Evolutionary conservation across 2,797 vertebrate genomes (phyloP).

Genomic region (Onychomys torridus): DNA sequence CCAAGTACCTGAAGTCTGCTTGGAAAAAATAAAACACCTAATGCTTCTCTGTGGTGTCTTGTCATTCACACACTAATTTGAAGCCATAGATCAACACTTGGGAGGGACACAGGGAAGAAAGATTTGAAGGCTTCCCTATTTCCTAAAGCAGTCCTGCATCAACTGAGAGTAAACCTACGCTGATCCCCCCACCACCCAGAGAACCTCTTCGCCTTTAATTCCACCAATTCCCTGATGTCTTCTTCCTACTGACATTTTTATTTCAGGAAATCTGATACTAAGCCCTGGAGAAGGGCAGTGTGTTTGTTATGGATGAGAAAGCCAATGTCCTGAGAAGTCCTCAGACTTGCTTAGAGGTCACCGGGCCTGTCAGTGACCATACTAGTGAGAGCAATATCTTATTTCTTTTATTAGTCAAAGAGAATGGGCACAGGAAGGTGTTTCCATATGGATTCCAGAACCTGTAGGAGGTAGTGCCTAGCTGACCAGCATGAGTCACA

Average conservation of each 20-base stretch:
- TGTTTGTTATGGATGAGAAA: conserved; percentile 52
- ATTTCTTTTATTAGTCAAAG: neutral
- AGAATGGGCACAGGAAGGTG: neutral
- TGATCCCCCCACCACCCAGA: conserved; percentile 31
- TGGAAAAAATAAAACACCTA: conserved; percentile 23
- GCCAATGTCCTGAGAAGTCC: conserved; percentile 15
- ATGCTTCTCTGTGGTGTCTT: conserved; percentile 74
- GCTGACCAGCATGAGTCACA: neutral
- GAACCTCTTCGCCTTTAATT: conserved; percentile 70
- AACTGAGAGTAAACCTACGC: conserved; percentile 17
- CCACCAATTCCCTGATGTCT: conserved; percentile 54
- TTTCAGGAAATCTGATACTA: conserved; percentile 48
- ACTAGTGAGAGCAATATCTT: neutral
- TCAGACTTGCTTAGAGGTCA: conserved; percentile 40
- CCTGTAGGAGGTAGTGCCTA: neutral
- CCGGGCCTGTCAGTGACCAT: neutral
- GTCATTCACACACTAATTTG: conserved; percentile 80
- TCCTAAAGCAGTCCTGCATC: conserved; percentile 22
- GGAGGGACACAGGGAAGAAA: conserved; percentile 55
- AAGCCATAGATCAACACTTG: conserved; percentile 73
- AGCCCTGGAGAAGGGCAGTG: conserved; percentile 26
- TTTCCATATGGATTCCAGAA: neutral
- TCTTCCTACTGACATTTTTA: conserved; percentile 57
- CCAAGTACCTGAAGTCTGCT: conserved; percentile 41
- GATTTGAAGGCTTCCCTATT: conserved; percentile 41